phyloP scores from a whole-genome alignment of 2,113 vertebrate genomes.

The Menidia beryllina region DNA sequence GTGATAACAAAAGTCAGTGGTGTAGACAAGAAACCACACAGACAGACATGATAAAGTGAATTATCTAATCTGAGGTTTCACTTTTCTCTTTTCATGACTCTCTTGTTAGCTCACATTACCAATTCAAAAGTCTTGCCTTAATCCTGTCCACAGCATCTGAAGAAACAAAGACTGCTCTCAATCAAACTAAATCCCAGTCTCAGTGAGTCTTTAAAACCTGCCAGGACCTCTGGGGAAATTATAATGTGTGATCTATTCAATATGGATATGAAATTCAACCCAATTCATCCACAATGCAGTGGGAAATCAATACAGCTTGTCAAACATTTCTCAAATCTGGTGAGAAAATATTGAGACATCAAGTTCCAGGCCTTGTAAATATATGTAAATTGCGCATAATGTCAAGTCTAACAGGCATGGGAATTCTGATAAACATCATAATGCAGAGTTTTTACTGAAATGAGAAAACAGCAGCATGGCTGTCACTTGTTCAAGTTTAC shows the following conservation, averaged over 20 bases:
- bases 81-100: constrained; percentile 56
- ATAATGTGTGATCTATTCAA: constrained; percentile 54
- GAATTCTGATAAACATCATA: too few species aligned
- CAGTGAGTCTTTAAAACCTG: constrained; percentile 47
- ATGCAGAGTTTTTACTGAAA: too few species aligned
- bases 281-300: not conserved
- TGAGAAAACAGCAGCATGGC: not conserved
- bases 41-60: constrained; percentile 57
- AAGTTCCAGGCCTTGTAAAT: not conserved
- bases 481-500: not conserved
- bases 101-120: constrained; percentile 71
- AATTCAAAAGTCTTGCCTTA: constrained; percentile 63
- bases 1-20: constrained; percentile 47
- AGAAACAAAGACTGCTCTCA: constrained; percentile 68
- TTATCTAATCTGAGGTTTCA: constrained; percentile 59
- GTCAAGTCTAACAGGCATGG: not conserved
- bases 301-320: constrained; percentile 12
- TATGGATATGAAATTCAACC: constrained; percentile 52
- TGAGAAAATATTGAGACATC: not conserved
- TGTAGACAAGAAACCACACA: constrained; percentile 39
- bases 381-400: not conserved
- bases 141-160: constrained; percentile 53
- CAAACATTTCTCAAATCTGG: not conserved
- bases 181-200: constrained; percentile 58
- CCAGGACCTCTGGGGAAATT: constrained; percentile 37